phyloP scores from a whole-genome alignment of 2,888 invertebrate genomes.

The Thereva unica region DNA sequence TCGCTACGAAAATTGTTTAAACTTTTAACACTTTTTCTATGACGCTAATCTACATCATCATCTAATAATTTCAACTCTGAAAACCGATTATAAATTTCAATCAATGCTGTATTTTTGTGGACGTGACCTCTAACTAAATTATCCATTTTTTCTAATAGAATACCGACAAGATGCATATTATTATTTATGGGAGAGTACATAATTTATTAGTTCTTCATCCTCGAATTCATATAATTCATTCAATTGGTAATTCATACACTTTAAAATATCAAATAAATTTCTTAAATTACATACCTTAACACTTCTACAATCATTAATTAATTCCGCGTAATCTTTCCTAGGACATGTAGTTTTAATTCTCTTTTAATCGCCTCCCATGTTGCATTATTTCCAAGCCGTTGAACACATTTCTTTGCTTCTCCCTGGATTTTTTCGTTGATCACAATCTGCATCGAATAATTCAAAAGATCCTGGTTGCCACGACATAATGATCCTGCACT shows the following conservation, averaged over 20 bases:
- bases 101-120: background rate
- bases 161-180: background rate
- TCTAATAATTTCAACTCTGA: background rate
- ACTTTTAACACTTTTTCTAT: background rate
- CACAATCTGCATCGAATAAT: too few relatives aligned
- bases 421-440: too few relatives aligned
- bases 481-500: too few relatives aligned
- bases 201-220: background rate
- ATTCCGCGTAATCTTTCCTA: background rate
- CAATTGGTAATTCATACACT: background rate
- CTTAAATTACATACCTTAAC: background rate
- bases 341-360: too few relatives aligned
- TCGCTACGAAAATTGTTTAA: too few relatives aligned
- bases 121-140: background rate
- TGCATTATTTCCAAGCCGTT: background rate
- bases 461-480: too few relatives aligned
- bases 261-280: background rate
- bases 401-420: background rate
- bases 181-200: background rate
- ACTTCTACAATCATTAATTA: background rate
- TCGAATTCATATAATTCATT: constrained; percentile 1
- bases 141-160: background rate
- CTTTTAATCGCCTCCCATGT: background rate
- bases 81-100: background rate
- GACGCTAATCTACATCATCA: background rate